Evolutionary conservation across 2,888 invertebrate species (phyloP), one percentile per base, ranked within the genome.

Genomic region (Morinoia aosen): DNA sequence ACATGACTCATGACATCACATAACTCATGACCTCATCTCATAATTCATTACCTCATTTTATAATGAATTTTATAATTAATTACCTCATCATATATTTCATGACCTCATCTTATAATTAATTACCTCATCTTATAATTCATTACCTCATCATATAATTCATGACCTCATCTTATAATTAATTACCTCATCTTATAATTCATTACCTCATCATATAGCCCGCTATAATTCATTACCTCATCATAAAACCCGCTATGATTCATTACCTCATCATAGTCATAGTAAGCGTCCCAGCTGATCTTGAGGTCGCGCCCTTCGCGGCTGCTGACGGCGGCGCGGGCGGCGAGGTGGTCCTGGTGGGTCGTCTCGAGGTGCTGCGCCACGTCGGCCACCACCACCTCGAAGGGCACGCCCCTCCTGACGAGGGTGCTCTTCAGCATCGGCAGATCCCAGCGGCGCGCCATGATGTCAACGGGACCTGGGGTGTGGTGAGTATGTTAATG

Each of bases 381-480:
- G 95, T 96, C 91, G 19, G 91, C 25, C 64, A 96, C 88, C 58
- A 48, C 39, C 4, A 95, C 91, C 5, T 33, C 58, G 91, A 39
- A 95, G 57, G 95, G 91, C n/a, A 96, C 56, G n/a, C 91, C 57
- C 19, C 90, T 39, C 14, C 48, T 14, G 2, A 48, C 48, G 25
- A 96, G 94, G 2, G 88, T 57, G 8, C 48, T 16, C 95, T 94
- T 95, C 94, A 96, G 64, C 90, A 61, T 39, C n/a, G 95, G 95
- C 56, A 96, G 58, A 58, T 95, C 58, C 90, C 91, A 96, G n/a
- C 95, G 90, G n/a, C 91, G 39, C 48, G 95, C 95, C 96, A 96
- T 95, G 95, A 96, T 96, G 95, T 96, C 96, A 25, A 96, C 96
- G 19, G 91, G 76, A 19, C 94, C 94, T 94, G 94, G 7, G 57